Percentiles rank a stretch among this genome's conserved stretches.
Conservation (phyloP, 2,888 invertebrate genomes). For the Zaprionus obscuricornis region DNA sequence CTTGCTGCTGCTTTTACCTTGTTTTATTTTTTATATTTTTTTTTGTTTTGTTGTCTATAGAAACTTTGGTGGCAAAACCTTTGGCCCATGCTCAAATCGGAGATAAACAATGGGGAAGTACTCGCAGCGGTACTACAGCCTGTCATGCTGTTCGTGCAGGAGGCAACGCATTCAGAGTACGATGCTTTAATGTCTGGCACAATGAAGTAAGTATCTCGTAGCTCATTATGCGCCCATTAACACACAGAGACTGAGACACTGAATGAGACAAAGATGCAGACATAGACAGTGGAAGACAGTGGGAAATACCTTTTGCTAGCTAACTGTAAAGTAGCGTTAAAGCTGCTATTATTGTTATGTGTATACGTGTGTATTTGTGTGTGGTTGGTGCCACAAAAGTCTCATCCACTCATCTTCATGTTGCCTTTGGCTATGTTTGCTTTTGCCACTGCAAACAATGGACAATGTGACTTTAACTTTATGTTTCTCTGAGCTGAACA, state of each 20-base stretch:
- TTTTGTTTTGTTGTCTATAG: constrained; percentile 84
- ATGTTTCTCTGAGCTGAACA: constrained; percentile 52
- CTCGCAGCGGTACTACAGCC: constrained; percentile 93
- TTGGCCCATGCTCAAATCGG: constrained; percentile 94
- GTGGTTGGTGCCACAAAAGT: background rate
- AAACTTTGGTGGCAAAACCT: constrained; percentile 98
- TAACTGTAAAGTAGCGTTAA: constrained; percentile 25
- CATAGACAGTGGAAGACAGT: constrained; percentile 14
- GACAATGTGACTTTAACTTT: constrained; percentile 42
- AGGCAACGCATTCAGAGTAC: constrained; percentile 91
- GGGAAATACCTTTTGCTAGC: constrained; percentile 17
- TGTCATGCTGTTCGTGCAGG: constrained; percentile 91
- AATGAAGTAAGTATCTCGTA: constrained; percentile 87
- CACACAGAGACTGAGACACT: background rate
- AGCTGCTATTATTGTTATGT: too few relatives aligned
- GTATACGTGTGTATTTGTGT: background rate
- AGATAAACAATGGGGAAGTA: constrained; percentile 93
- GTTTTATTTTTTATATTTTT: constrained; percentile 17
- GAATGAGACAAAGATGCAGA: background rate
- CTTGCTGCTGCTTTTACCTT: background rate
- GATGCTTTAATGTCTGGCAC: constrained; percentile 92
- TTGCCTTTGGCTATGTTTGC: constrained; percentile 1
- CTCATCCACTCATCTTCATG: too few relatives aligned
- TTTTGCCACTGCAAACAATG: constrained; percentile 39
- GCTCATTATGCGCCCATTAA: constrained; percentile 38